Evolutionary conservation across 2,888 invertebrate species (phyloP), one percentile per base, ranked within the genome.

Genomic region (Limnephilus marmoratus): DNA sequence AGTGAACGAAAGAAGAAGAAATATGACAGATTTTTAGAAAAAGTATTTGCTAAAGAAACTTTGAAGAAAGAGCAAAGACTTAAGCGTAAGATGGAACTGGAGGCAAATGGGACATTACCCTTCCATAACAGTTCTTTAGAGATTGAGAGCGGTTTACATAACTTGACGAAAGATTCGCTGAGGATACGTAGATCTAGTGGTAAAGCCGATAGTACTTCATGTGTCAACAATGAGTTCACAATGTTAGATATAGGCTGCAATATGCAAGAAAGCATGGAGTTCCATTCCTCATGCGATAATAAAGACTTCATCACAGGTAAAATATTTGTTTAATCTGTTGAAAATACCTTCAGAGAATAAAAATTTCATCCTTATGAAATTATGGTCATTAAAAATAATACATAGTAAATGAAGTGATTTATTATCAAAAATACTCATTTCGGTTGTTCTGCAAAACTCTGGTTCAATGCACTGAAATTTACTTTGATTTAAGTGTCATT

Each of bases 231-330:
- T 94, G 97, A 97, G 94, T 97, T 97, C 94, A 97, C 97, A 93
- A 97, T 97, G 94, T 96, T 98, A 93, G 97, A 97, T 94, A 97
- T 98, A 91, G 98, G 98, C 24, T 98, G 98, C 95, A 97, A 97
- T 94, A 97, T 97, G 81, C 96, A 96, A 93, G 98, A 98, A 95
- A 97, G 97, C 93, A 97, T 98, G 97, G 98, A 98, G 95, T 97
- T 98, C 94, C 97, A 97, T 94, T 97, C 97, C 81, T 97, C 97
- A 93, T 98, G 98, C 95, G 96, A 97, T 93, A 96, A 97, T 94
- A 97, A 97, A 92, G 97, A 97, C 94, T 95, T 97, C 93, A 96
- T 97, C 94, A 97, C 97, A 94, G 97, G 98, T 98, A 94, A 85
- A 85, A 85, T 41, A n/a, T 85, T 85, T 37, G 15, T 53, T 53